phyloP scores from a whole-genome alignment of 1,140 invertebrate species.

The Rhopalosiphum maidis region DNA sequence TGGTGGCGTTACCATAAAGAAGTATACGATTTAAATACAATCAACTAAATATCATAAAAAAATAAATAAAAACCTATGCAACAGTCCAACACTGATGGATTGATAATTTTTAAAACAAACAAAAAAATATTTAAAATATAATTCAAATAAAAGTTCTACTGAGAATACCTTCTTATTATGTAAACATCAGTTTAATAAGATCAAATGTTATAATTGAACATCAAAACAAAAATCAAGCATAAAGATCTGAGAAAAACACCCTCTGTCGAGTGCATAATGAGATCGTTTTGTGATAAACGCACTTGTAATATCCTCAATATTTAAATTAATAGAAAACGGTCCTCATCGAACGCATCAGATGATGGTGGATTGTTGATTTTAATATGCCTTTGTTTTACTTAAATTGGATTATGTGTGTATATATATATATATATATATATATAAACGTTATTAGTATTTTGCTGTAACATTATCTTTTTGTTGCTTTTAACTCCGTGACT shows the following conservation, averaged over 20 bases:
- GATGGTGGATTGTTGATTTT: background rate
- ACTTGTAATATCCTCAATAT: background rate
- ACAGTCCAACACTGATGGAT: background rate
- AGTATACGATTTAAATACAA: background rate
- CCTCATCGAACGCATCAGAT: background rate
- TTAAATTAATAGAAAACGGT: background rate
- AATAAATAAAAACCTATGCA: background rate
- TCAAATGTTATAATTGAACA: background rate
- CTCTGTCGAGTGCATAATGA: background rate
- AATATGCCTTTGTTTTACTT: constrained; percentile 3
- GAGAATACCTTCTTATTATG: background rate
- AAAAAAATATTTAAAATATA: background rate
- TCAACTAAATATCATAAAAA: background rate
- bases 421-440: background rate
- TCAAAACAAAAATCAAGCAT: background rate
- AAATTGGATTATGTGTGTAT: background rate
- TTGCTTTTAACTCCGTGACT: background rate
- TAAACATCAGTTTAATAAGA: background rate
- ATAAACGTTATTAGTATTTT: constrained; percentile 18
- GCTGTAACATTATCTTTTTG: background rate
- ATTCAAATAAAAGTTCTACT: background rate
- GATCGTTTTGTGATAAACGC: background rate
- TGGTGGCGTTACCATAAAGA: background rate
- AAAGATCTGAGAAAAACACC: background rate
- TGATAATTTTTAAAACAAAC: background rate